Evolutionary conservation across 2,113 vertebrate species (phyloP).

Genomic region (Lepus europaeus): DNA sequence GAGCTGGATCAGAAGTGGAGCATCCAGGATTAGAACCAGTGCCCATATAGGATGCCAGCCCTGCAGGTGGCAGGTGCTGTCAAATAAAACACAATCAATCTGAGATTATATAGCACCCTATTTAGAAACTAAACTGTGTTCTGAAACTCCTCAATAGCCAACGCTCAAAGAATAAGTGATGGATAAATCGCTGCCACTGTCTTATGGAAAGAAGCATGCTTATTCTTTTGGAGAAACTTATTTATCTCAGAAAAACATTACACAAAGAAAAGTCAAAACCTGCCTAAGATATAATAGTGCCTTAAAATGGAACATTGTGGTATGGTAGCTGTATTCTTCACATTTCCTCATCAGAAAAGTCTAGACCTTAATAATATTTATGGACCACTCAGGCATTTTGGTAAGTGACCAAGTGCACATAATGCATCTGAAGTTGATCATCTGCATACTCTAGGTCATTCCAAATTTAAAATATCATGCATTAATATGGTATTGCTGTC

Average conservation of each 20-base stretch:
- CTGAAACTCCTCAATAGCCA: not conserved
- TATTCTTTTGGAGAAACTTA: not conserved
- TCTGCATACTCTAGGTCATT: not conserved
- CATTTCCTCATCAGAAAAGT: not conserved
- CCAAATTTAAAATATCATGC: not conserved
- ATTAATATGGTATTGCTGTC: not conserved
- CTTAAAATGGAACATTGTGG: not conserved
- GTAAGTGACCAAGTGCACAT: too few species aligned
- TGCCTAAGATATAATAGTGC: not conserved
- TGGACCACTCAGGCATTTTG: not conserved
- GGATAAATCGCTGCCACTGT: not conserved
- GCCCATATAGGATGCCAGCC: too few species aligned
- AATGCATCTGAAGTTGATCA: not conserved
- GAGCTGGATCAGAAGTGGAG: too few species aligned
- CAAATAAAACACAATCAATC: not conserved
- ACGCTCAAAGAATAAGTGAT: not conserved
- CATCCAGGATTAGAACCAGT: too few species aligned
- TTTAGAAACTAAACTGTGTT: conserved; percentile 1
- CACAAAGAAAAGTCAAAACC: not conserved
- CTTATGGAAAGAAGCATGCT: not conserved
- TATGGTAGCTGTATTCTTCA: not conserved
- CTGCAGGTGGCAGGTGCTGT: too few species aligned
- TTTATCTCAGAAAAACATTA: not conserved
- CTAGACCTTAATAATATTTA: not conserved
- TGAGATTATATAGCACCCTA: not conserved